Base-by-base conservation (phyloP, 2,113 vertebrate genomes). In the Phasianus colchicus region DNA sequence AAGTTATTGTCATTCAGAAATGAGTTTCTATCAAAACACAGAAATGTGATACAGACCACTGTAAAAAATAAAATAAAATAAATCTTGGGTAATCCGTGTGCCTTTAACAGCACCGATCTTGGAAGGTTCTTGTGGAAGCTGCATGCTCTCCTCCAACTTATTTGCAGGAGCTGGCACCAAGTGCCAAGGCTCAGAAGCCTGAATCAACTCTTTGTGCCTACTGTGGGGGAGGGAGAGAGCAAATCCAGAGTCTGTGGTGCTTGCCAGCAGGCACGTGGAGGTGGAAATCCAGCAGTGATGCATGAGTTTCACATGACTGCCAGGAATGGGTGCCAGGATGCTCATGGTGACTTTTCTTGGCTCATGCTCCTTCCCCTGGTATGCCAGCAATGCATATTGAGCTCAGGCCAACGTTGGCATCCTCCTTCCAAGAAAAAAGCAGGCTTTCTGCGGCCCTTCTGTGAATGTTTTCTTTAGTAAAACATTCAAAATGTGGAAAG, bases 401-500 rank as follows among this genome's bases (percentile, higher is more conserved):
- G n/a, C 69, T 76, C 24, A 10, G 32, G 58, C 73, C 63, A 47
- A 1, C 0, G 9, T 11, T 74, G 30, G 52, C 47, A 88, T 2
- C 40, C 72, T 8, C 9, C 11, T 78, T 72, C 48, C 25, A 60
- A 55, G 64, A 79, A 76, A 42, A 63, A 48, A 4, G 15, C 9
- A 29, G 61, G 16, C 10, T 66, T 91, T 87, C 54, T 61, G 25
- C 43, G 22, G 12, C 15, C 11, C 3, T 70, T 42, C 22, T 71
- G 4, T 24, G 45, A 54, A 63, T 85, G 87, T 63, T 71, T 47
- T 32, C 6, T 7, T 54, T 38, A 36, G 60, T 34, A 70, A 73
- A 91, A 81, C 38, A 34, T 17, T 89, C 61, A 32, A 78, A 81
- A 93, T 34, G 7, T 63, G 82, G 29, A 63, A 74, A 87, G 65